Base-by-base conservation (phyloP, 2,797 vertebrate species). In the Acanthurus tractus region DNA sequence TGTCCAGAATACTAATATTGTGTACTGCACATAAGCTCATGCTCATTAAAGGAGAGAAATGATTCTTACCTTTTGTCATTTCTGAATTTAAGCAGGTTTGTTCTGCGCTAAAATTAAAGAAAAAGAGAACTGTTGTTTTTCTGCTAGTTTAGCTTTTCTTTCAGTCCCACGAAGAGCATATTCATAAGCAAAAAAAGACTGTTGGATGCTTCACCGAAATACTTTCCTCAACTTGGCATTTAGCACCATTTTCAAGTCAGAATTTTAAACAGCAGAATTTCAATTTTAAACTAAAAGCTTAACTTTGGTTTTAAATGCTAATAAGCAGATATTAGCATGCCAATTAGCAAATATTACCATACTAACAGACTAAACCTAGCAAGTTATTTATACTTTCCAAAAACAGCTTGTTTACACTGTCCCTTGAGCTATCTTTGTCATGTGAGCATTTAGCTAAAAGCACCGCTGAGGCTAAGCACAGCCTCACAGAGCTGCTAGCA, bases 1-100 rank as follows among this genome's bases (percentile, higher is more conserved):
- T 67, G 40, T 12, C 45, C 40, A 70, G 56, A 79, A 54, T 46
- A 70, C 68, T 57, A 68, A 78, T 54, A 44, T 22, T 52, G 52
- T 61, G 59, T 68, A 42, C 70, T 57, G 45, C 17, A 29, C 29
- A 29, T 29, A 29, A 29, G 29, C 29, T 29, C 5, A 4, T 29
- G 29, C 29, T 29, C 29, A 29, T 29, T 29, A 29, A 29, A 29
- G 29, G 29, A 29, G 29, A 29, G 29, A 29, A 29, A 29, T 4
- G 29, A 4, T 29, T 29, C 29, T 5, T 29, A 29, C 29, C 29
- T 29, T 29, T 29, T 29, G 29, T 29, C 29, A 3, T 29, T 29
- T 29, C 29, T 29, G 29, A 29, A 29, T 29, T 29, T 29, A 29
- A 29, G 29, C 14, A 67, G 29, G 58, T 66, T 38, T 56, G 38